Evolutionary conservation across 2,888 invertebrate species (phyloP).

Genomic region (Dorcus parallelipipedus): DNA sequence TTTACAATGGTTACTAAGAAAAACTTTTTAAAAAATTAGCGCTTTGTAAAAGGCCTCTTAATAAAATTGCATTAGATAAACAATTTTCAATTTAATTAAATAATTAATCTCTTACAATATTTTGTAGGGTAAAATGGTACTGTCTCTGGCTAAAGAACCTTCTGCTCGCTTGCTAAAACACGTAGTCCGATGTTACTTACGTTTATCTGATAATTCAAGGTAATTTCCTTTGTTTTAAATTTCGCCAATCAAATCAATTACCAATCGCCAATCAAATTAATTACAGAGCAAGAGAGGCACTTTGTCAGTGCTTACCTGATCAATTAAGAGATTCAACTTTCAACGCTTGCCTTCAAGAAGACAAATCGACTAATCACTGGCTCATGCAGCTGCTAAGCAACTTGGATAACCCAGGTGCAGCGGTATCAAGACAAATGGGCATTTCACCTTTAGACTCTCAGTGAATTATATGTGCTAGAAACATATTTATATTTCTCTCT

Average conservation of each 20-base stretch:
- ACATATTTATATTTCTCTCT: too few species aligned
- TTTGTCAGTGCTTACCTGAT: conserved; percentile 96
- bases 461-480: conserved; percentile 19
- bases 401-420: conserved; percentile 66
- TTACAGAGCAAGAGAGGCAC: conserved; percentile 84
- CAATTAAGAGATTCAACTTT: conserved; percentile 97
- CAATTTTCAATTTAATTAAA: too few species aligned
- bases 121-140: conserved; percentile 92
- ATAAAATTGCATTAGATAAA: conserved; percentile 7
- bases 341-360: conserved; percentile 88
- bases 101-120: background rate
- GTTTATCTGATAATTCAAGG: conserved; percentile 96
- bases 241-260: background rate
- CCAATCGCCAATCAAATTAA: conserved; percentile 1
- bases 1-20: too few species aligned
- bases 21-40: too few species aligned
- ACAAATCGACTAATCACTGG: conserved; percentile 98
- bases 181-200: conserved; percentile 95
- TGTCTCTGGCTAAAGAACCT: conserved; percentile 94
- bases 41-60: too few species aligned
- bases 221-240: too few species aligned
- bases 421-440: conserved; percentile 60
- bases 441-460: conserved; percentile 63
- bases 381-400: conserved; percentile 89
- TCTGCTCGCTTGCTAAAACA: conserved; percentile 95